Evolutionary conservation across 2,113 vertebrate species (phyloP), one percentile per base, ranked within the genome.

Genomic region (Callipepla californica): DNA sequence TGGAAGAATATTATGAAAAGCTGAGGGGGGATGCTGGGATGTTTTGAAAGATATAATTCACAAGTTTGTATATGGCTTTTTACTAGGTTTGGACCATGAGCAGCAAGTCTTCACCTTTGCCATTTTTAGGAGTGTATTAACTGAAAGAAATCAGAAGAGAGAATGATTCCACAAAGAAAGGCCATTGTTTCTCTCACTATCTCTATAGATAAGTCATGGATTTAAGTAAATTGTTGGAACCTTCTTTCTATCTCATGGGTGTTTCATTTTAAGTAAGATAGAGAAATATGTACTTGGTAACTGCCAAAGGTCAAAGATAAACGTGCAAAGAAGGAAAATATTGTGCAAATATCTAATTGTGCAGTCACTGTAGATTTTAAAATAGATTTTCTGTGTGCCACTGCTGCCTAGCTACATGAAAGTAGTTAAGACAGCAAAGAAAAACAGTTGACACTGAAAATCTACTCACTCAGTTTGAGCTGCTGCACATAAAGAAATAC

Each of bases 261-360:
- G 13, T 87, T 94, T 96, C 18, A 76, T 95, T 94, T 92, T 47
- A 79, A 85, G 45, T 47, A 79, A 85, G 45, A 79, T 63, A 17
- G 50, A 89, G 55, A 85, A 82, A 59, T 91, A 85, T 40, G 32
- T 73, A 70, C 50, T 87, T 77, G 30, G 32, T 77, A 67, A 62
- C 38, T 62, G 45, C 1, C 0, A 2, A 92, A 94, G 87, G 72
- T 92, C 79, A 85, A 91, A 94, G 55, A 77, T 57, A 89, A 91
- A 90, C 80, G 93, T 89, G 32, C 85, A 95, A 47, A 92, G 70
- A 28, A 70, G 32, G 4, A 87, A 84, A 94, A 80, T 59, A 89
- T 30, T 89, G 87, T 85, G 65, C 78, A 93, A 96, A 87, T 95
- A 89, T 65, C 89, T 77, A 89, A 87, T 87, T 74, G 55, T 70